Conservation (phyloP, 1,140 invertebrate species). For the Ladona fulva region DNA sequence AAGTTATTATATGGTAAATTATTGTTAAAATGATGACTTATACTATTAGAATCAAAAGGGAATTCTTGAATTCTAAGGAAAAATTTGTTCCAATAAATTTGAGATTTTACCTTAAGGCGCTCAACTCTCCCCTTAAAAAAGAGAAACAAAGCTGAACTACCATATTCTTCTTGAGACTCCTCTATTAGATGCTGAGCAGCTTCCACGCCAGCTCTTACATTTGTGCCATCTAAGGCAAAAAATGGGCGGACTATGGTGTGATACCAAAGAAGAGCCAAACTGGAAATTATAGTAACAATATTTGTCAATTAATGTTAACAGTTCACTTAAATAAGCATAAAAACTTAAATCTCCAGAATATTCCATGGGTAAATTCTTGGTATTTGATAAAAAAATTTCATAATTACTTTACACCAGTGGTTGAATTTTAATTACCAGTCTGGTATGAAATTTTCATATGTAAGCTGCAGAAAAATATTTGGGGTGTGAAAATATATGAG, state of each 20-base stretch:
- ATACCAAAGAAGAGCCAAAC: conserved; percentile 61
- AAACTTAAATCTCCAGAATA: background rate
- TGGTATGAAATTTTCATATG: no score
- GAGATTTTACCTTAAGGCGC: conserved; percentile 45
- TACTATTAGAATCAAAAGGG: no score
- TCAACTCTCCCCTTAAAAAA: conserved; percentile 59
- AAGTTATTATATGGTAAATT: no score
- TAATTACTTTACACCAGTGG: no score
- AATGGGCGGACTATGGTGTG: conserved; percentile 64
- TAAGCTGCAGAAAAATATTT: no score
- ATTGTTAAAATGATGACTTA: no score
- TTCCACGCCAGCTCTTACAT: conserved; percentile 48
- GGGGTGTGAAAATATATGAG: no score
- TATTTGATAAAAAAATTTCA: no score
- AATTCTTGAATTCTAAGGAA: no score
- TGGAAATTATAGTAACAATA: conserved; percentile 29
- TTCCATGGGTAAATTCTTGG: no score
- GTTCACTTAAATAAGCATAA: conserved; percentile 1
- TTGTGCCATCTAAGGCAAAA: conserved; percentile 55
- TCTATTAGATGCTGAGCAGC: conserved; percentile 49
- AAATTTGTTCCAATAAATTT: no score
- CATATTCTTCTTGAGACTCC: conserved; percentile 49
- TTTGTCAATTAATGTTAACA: conserved; percentile 11
- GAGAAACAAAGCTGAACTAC: conserved; percentile 56
- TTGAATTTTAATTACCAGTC: no score